Evolutionary conservation across 2,113 vertebrate species (phyloP), one percentile per base, ranked within the genome.

Genomic region (Daubentonia madagascariensis): DNA sequence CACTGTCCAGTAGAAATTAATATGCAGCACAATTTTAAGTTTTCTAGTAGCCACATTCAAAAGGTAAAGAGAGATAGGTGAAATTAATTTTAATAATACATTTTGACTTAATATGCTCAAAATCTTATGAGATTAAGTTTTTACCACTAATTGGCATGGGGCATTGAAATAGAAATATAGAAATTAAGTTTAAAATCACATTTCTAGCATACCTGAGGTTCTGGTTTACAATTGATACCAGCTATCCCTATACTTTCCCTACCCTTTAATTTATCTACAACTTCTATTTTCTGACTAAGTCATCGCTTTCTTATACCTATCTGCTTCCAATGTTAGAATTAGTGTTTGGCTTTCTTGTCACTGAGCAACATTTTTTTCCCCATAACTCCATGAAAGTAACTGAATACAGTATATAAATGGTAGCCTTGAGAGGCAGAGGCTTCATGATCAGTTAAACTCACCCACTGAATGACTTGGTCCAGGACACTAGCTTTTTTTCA

Each of bases 41-140:
- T 84, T 92, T 79, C 63, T 83, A 90, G 37, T 3, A 85, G 67
- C 25, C 37, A 45, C 45, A 57, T 83, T 72, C 91, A 93, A 84
- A 75, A 65, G n/a, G 30, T 93, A 43, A 67, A 88, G 91, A 79
- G 22, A 85, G 76, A 70, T 4, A 45, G 30, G 48, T 80, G 54
- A 91, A 85, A 91, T 93, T 72, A 91, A 91, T 91, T 59, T 93
- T 96, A 84, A 88, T 48, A 80, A 85, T 50, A n/a, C 40, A 85
- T 76, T 92, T 88, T 73, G 45, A 88, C 61, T 68, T 84, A 54
- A 43, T 48, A 79, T 67, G 75, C 23, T 28, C 17, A 30, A 84
- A 76, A 91, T 91, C 45, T 23, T 91, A 73, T 59, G 30, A 86
- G 37, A 70, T 92, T 61, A 84, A 72, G 4, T 45, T 85, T 88